Conservation (phyloP, 2,888 invertebrate species). For the Sinopyrophorus schimmeli region DNA sequence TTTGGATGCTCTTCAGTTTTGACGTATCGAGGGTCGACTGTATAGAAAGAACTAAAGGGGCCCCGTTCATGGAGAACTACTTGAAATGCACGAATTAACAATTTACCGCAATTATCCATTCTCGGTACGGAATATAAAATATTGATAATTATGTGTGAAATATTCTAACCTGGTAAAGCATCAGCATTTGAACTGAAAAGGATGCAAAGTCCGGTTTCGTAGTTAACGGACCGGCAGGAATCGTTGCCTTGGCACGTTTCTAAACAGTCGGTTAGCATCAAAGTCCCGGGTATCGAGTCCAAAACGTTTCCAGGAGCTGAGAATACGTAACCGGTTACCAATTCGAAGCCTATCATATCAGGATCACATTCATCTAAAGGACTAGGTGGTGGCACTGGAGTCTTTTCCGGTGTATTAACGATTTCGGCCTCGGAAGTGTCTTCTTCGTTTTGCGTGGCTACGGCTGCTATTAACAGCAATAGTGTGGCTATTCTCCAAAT, state of each 20-base stretch:
- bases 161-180: constrained; percentile 84
- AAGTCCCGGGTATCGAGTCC: constrained; percentile 86
- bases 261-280: constrained; percentile 92
- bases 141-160: no score
- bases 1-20: no score
- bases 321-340: constrained; percentile 89
- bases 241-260: constrained; percentile 90
- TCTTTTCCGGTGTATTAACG: constrained; percentile 27
- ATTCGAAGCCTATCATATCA: constrained; percentile 88
- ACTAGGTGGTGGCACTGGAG: constrained; percentile 37
- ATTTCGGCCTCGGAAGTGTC: constrained; percentile 34
- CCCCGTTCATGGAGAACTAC: no score
- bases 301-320: constrained; percentile 87
- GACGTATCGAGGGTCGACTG: no score
- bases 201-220: constrained; percentile 93
- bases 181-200: constrained; percentile 89
- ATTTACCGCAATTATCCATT: no score
- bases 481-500: constrained; percentile 36
- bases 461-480: constrained; percentile 34
- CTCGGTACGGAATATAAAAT: constrained; percentile 5
- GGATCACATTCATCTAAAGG: constrained; percentile 77
- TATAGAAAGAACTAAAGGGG: no score
- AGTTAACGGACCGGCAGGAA: constrained; percentile 90
- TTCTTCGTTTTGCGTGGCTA: constrained; percentile 37
- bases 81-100: no score